phyloP scores from a whole-genome alignment of 2,113 vertebrate genomes.

The Poicephalus gulielmi region DNA sequence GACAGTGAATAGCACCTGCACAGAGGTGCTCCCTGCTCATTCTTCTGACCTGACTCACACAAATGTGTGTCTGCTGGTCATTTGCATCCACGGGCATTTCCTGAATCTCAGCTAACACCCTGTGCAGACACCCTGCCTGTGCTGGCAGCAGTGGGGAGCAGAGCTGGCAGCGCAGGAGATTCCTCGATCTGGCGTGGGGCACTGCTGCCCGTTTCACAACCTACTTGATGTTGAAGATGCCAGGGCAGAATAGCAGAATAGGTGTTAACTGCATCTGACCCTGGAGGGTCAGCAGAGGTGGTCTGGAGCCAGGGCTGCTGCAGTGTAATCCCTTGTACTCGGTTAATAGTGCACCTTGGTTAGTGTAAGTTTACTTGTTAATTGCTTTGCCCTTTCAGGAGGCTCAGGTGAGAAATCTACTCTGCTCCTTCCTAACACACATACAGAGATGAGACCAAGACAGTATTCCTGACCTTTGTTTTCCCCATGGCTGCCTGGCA shows the following conservation, averaged over 20 bases:
- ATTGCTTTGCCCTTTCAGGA: conserved; percentile 12
- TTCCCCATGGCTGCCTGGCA: neutral
- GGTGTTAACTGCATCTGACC: neutral
- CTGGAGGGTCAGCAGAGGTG: neutral
- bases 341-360: neutral
- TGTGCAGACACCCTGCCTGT: neutral
- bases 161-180: neutral
- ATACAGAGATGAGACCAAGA: neutral
- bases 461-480: neutral
- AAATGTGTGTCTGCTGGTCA: neutral
- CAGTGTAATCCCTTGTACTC: conserved; percentile 20
- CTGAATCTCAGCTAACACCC: neutral
- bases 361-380: neutral
- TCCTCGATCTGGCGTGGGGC: neutral
- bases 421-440: conserved; percentile 25
- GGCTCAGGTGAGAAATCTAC: conserved; percentile 14
- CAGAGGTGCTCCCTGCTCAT: neutral
- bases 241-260: neutral
- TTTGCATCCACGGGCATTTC: neutral
- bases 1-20: neutral
- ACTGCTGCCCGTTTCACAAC: neutral
- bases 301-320: conserved; percentile 9
- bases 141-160: neutral
- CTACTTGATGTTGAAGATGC: neutral
- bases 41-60: neutral